phyloP scores from a whole-genome alignment of 64 coral and sea anemone species.

The Actinia equina region DNA sequence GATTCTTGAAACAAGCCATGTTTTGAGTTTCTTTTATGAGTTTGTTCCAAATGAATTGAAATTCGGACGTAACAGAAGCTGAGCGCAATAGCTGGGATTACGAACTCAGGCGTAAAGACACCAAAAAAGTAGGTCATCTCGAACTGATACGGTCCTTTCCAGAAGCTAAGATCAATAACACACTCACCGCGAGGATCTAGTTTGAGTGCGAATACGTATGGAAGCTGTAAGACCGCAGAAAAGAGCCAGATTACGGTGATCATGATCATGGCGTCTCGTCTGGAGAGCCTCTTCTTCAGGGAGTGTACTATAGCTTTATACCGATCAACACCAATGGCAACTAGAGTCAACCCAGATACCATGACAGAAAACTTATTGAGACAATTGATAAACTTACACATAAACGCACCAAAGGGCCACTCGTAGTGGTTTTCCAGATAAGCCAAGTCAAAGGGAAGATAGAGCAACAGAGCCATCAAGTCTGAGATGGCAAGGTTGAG shows the following conservation, averaged over 20 bases:
- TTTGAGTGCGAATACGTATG: slow-evolving; percentile 66
- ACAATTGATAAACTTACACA: slow-evolving; percentile 81
- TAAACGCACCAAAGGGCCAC: slow-evolving; percentile 75
- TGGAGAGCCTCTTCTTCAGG: slow-evolving; percentile 18
- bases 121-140: slow-evolving; percentile 71
- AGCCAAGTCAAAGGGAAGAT: slow-evolving; percentile 71
- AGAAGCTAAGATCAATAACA: slow-evolving; percentile 51
- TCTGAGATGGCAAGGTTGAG: slow-evolving; percentile 82
- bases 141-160: slow-evolving; percentile 34
- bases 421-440: slow-evolving; percentile 62
- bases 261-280: slow-evolving; percentile 35
- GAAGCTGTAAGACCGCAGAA: slow-evolving; percentile 47
- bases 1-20: slow-evolving; percentile 48
- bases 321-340: slow-evolving; percentile 64
- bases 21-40: slow-evolving; percentile 49
- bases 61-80: slow-evolving; percentile 52
- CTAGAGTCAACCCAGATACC: slow-evolving; percentile 73
- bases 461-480: slow-evolving; percentile 66
- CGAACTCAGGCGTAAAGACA: slow-evolving; percentile 64
- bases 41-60: slow-evolving; percentile 46
- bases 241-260: slow-evolving; percentile 63
- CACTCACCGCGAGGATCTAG: slow-evolving; percentile 66
- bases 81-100: slow-evolving; percentile 69
- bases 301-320: slow-evolving; percentile 67
- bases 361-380: slow-evolving; percentile 62